Percentiles rank a stretch among this genome's conserved stretches.
Conservation (phyloP, 1,140 invertebrate species). For the Lethrus apterus region DNA sequence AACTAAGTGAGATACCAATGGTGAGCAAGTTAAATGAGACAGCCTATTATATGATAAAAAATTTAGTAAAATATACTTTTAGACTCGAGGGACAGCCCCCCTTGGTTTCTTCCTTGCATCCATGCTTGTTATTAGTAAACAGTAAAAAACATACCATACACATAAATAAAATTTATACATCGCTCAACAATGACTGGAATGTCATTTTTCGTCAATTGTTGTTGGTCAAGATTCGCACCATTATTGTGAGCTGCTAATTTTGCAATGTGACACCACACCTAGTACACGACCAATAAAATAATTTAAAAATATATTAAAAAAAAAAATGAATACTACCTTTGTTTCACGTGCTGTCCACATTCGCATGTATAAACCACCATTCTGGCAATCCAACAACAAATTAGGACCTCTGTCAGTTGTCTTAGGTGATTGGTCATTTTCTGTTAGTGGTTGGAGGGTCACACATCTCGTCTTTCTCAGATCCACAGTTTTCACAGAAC, state of each 20-base stretch:
- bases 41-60: conserved; percentile 2
- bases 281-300: conserved; percentile 20
- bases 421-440: conserved; percentile 42
- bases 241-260: conserved; percentile 67
- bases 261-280: conserved; percentile 66
- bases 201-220: conserved; percentile 78
- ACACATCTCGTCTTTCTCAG: conserved; percentile 74
- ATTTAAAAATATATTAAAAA: conserved; percentile 3
- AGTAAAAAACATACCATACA: conserved; percentile 62
- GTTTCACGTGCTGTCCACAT: conserved; percentile 58
- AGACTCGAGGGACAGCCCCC: too few species aligned
- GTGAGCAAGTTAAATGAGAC: neutral
- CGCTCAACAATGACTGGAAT: conserved; percentile 85
- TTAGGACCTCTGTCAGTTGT: conserved; percentile 53
- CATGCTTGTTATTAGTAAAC: too few species aligned
- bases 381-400: conserved; percentile 58
- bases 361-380: conserved; percentile 58
- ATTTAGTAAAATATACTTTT: neutral
- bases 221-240: conserved; percentile 66
- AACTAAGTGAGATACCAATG: too few species aligned
- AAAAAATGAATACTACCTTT: conserved; percentile 36
- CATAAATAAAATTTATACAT: conserved; percentile 81
- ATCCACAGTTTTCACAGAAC: conserved; percentile 57
- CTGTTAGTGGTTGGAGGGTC: conserved; percentile 51
- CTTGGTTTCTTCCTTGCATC: too few species aligned